Base-by-base conservation (phyloP, 2,888 invertebrate species). In the Neocrepidodera transversa region DNA sequence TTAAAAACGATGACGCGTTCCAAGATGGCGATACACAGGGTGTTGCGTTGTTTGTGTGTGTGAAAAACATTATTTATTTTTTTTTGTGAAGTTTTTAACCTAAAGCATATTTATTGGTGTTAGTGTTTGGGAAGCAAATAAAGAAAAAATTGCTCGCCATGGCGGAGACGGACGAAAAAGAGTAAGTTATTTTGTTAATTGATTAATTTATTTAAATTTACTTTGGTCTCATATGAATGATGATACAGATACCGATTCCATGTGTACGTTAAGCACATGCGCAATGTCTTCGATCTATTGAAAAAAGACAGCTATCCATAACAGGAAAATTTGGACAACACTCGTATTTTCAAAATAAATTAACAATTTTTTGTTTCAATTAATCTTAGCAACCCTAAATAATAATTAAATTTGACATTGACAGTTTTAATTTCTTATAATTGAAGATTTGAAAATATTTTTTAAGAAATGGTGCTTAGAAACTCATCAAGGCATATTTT, bases 11-110 rank as follows among this genome's bases (percentile, higher is more conserved):
- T 60, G 65, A 63, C 62, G 65, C 60, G 62, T 66, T 68, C 58
- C 68, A 70, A 69, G 68, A 70, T 70, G 71, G 68, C 70, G 70
- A 69, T 68, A 71, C 70, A 70, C 70, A 65, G 71, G 69, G 69
- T 71, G 71, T 71, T 70, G 67, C 65, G 64, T 62, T 65, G 66
- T 63, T 68, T 63, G 59, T 63, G 62, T 60, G 56, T 51, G 65
- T 63, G 65, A 55, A 59, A 53, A 49, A 61, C 42, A 56, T 18
- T 55, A 55, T 54, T 60, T 55, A 10, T 45, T 49, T 23, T 48
- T 54, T 53, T 54, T 60, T 60, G 50, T 62, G 54, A 58, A 51
- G n/a, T n/a, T 50, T 53, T 53, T 43, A 18, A 23, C 26, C 45
- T 45, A 30, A 51, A 36, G 17, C 47, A 18, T 53, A 30, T 38